Conservation (phyloP, 2,888 invertebrate genomes). For the Cataglyphis livida region DNA sequence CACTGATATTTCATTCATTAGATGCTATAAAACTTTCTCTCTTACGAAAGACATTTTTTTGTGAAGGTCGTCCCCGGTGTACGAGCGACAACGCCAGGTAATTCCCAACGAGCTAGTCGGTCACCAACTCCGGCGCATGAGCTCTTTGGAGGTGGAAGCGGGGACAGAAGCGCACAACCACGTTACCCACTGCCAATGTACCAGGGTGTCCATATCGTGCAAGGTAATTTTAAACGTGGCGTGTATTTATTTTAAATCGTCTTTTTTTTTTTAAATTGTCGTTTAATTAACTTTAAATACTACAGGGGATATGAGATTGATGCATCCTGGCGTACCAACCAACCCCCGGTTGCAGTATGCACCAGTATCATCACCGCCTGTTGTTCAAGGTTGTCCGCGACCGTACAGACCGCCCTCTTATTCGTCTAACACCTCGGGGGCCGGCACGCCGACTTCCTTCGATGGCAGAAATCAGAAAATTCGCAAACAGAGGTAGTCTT, state of each 20-base stretch:
- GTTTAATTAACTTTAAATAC: not conserved
- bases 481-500: slow-evolving; percentile 82
- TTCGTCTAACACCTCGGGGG: slow-evolving; percentile 81
- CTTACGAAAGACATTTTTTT: not conserved
- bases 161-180: slow-evolving; percentile 83
- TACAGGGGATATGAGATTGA: slow-evolving; percentile 82
- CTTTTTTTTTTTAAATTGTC: no score
- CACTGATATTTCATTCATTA: not conserved
- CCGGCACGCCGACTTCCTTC: slow-evolving; percentile 81
- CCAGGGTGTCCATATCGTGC: slow-evolving; percentile 84
- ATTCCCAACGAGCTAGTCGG: slow-evolving; percentile 83
- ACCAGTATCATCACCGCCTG: slow-evolving; percentile 83
- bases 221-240: slow-evolving; percentile 74
- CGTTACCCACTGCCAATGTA: slow-evolving; percentile 85
- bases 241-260: not conserved
- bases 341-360: slow-evolving; percentile 83
- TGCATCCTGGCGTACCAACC: slow-evolving; percentile 82
- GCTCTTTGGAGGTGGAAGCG: slow-evolving; percentile 79
- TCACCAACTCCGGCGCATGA: slow-evolving; percentile 84
- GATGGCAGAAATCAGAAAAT: slow-evolving; percentile 83
- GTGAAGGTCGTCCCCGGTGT: slow-evolving; percentile 80
- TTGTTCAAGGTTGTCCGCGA: slow-evolving; percentile 83
- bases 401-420: slow-evolving; percentile 83
- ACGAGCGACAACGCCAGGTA: slow-evolving; percentile 82
- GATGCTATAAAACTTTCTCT: not conserved